Percentiles rank a stretch among this genome's conserved stretches.
phyloP scores from a whole-genome alignment of 1,140 invertebrate species.

The Drosophila sproati region DNA sequence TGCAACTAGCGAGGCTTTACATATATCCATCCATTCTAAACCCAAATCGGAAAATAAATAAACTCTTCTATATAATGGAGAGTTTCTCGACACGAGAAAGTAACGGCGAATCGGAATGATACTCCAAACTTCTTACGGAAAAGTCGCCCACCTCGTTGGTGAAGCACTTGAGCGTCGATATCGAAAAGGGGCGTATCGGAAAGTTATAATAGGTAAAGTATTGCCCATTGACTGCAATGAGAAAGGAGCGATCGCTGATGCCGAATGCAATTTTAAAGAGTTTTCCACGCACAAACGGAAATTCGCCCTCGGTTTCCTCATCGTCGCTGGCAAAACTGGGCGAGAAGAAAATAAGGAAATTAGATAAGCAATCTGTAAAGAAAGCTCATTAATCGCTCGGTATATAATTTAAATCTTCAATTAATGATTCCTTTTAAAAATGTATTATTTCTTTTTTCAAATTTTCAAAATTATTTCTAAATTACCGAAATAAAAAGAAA shows the following conservation, averaged over 20 bases:
- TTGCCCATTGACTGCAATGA: constrained; percentile 82
- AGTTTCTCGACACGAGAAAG: constrained; percentile 78
- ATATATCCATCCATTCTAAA: background rate
- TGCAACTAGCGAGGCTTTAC: constrained; percentile 50
- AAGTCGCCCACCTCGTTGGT: constrained; percentile 79
- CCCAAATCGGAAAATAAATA: too few relatives aligned
- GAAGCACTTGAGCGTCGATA: constrained; percentile 81
- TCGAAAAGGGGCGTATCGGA: constrained; percentile 71
- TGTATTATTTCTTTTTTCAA: too few relatives aligned
- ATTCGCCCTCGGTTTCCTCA: constrained; percentile 83
- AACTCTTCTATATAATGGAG: constrained; percentile 64
- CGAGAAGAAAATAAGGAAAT: background rate
- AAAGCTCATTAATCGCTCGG: too few relatives aligned
- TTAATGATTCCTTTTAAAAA: too few relatives aligned
- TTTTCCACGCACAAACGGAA: constrained; percentile 80
- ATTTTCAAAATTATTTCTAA: too few relatives aligned
- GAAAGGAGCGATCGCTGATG: constrained; percentile 78
- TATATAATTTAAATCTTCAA: too few relatives aligned
- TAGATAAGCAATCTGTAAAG: too few relatives aligned
- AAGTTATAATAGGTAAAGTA: constrained; percentile 84
- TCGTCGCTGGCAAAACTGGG: constrained; percentile 70
- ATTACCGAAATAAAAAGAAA: too few relatives aligned
- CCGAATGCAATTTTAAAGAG: constrained; percentile 83
- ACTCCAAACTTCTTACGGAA: constrained; percentile 72
- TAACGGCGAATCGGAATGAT: constrained; percentile 78